Evolutionary conservation across 1,140 invertebrate species (phyloP).

Genomic region (Orchesella cincta): DNA sequence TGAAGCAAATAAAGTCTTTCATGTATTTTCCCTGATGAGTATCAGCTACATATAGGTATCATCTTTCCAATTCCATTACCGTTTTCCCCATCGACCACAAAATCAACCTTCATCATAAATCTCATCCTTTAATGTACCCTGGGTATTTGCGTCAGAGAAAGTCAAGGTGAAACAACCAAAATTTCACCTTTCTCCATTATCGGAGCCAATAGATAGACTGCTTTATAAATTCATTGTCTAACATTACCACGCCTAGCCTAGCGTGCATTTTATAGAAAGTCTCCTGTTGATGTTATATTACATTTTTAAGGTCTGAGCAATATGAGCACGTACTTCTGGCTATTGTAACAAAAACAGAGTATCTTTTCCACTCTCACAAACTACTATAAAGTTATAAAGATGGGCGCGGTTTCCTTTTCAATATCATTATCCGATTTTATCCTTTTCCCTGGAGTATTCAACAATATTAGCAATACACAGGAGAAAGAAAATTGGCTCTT

Average conservation of each 20-base stretch:
- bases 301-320: not conserved
- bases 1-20: not conserved
- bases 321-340: not conserved
- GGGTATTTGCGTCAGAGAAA: slow-evolving; percentile 8
- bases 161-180: slow-evolving; percentile 1
- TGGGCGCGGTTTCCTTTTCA: slow-evolving; percentile 10
- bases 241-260: not conserved
- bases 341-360: not conserved
- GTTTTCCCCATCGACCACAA: not conserved
- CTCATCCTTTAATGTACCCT: slow-evolving; percentile 7
- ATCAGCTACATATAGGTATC: not conserved
- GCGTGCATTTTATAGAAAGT: not conserved
- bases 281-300: not conserved
- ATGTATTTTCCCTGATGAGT: not conserved
- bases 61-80: slow-evolving; percentile 3
- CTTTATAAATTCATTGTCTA: not conserved
- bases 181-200: not conserved
- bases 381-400: not conserved
- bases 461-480: too few species aligned
- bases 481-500: too few species aligned
- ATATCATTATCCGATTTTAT: not conserved
- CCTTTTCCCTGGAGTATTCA: too few species aligned
- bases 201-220: not conserved
- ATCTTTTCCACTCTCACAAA: not conserved
- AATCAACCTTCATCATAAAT: not conserved